Evolutionary conservation across 1,140 invertebrate species (phyloP).

Genomic region (Trichonephila clavipes): DNA sequence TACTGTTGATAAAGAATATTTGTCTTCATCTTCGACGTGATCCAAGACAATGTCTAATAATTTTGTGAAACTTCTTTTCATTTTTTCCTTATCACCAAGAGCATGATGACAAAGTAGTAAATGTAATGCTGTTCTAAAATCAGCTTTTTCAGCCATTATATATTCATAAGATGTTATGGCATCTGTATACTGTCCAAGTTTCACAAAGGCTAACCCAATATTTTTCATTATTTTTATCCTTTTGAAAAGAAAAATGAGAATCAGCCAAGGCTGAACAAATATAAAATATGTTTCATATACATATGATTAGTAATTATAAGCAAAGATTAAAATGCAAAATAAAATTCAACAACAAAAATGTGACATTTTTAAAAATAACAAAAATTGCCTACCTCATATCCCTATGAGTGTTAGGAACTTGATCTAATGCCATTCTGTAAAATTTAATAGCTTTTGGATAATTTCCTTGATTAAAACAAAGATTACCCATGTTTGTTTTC

Average conservation of each 20-base stretch:
- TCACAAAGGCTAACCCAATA: conserved; percentile 96
- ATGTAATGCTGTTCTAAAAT: conserved; percentile 94
- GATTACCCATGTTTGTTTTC: conserved; percentile 99
- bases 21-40: conserved; percentile 89
- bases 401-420: conserved; percentile 94
- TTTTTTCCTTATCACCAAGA: conserved; percentile 95
- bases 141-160: conserved; percentile 96
- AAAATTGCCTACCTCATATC: conserved; percentile 86
- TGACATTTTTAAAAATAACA: neutral
- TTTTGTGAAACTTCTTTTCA: conserved; percentile 94
- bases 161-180: conserved; percentile 98
- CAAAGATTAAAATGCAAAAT: neutral
- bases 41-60: conserved; percentile 93
- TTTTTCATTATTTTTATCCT: conserved; percentile 99
- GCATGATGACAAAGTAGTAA: conserved; percentile 96
- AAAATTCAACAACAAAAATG: neutral
- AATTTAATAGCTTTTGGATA: conserved; percentile 98
- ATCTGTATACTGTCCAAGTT: conserved; percentile 97
- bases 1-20: conserved; percentile 84
- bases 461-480: conserved; percentile 96
- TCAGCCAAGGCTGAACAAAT: neutral
- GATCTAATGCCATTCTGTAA: conserved; percentile 98
- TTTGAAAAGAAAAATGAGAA: conserved; percentile 25
- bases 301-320: too few relatives aligned
- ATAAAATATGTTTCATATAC: too few relatives aligned